Evolutionary conservation across 2,797 vertebrate species (phyloP), one percentile per base, ranked within the genome.

Genomic region (Liparis tanakae): DNA sequence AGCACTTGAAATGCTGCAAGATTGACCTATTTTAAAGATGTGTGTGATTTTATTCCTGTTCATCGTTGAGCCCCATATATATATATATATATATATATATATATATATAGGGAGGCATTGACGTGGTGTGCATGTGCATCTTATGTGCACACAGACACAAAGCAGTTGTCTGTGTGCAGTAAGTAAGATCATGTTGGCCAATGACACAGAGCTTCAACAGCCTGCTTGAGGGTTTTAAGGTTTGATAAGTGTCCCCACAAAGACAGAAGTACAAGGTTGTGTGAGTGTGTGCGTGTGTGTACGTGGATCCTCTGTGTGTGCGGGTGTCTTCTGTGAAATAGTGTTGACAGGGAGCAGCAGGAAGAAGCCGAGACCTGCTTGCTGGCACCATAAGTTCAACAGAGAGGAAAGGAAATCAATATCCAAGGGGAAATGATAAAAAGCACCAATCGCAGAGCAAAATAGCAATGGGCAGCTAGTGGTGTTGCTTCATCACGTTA

Each of bases 351-450:
- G 54, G 71, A 77, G 73, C 65, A 58, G 73, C 69, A 56, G 58
- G 75, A 69, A 57, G 67, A 78, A 65, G 64, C 72, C 44, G 63
- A 70, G 51, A 65, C 67, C 72, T 37, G 62, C 64, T 88, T 36
- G 56, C 61, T 77, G 70, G 80, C 72, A 69, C 74, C 58, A 68
- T 72, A 63, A 70, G 65, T 86, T 88, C 80, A 85, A 66, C 70
- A 65, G 82, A 78, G 80, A 79, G 69, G 76, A 84, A 73, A 79
- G 57, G 71, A 91, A 90, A 94, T 91, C 89, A 80, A 89, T 92
- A 90, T 70, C 76, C 58, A 67, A 50, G 74, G 72, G 77, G 73
- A 89, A 90, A 85, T 85, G 82, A 87, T 76, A 81, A 87, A 90
- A 89, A 84, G 73, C 58, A 86, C 20, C 65, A 81, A 78, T 65